Percentiles rank a stretch among this genome's conserved stretches.
These are phyloP conservation scores for Bombus sibiricus DNA, from an alignment of 1,140 invertebrate species.

Conservation along the genomic window DNA sequence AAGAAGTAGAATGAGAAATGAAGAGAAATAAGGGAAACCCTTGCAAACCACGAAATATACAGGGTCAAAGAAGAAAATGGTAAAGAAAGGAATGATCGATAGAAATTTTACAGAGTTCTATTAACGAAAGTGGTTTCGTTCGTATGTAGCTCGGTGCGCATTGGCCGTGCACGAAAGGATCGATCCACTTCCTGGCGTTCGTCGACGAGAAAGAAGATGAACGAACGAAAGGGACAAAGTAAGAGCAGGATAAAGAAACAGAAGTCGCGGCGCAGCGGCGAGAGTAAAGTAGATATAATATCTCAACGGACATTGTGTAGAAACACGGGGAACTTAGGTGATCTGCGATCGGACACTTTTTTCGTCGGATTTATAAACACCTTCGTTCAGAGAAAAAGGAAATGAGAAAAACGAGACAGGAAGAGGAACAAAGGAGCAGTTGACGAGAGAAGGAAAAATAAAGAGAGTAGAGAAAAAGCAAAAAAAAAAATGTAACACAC, in stretches of 20 bases:
- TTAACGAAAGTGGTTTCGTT: not conserved
- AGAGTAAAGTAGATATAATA: not conserved
- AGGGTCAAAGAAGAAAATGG: conserved; percentile 6
- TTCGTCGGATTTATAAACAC: conserved; percentile 76
- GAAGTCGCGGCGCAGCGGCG: not conserved
- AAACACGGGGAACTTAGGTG: not conserved
- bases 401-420: not conserved
- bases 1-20: not conserved
- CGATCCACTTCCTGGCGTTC: conserved; percentile 3
- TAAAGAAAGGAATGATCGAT: conserved; percentile 16
- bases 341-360: conserved; percentile 64
- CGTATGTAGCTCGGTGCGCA: not conserved
- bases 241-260: not conserved
- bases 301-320: not conserved
- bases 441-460: not conserved
- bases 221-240: not conserved
- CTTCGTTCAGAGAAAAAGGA: conserved; percentile 66
- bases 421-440: not conserved
- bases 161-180: conserved; percentile 1
- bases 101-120: not conserved
- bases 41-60: not conserved
- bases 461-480: not conserved
- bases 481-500: conserved; percentile 58
- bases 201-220: not conserved
- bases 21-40: not conserved